Base-by-base conservation (phyloP, 2,797 vertebrate genomes). In the Catharus ustulatus region DNA sequence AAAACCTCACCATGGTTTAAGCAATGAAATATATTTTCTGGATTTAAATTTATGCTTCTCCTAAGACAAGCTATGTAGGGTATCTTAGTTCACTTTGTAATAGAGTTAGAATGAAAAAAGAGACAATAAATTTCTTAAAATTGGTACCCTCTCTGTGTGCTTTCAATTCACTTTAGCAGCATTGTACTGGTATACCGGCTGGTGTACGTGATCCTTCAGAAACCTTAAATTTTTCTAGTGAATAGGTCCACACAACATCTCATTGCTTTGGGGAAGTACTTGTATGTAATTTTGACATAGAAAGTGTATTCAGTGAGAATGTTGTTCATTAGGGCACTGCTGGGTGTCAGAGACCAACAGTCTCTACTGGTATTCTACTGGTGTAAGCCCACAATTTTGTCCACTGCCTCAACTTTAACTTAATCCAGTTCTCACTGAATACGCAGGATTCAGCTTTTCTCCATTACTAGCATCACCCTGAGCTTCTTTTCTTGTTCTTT, bases 251-350 rank as follows among this genome's bases (percentile, higher is more conserved):
- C 64, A 74, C 27, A 22, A 59, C 3, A 16, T 29, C 7, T 59
- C 18, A 52, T 72, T 5, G 0, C 8, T 72, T 76, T 61, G 16
- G 15, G 10, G 40, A 20, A 34, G 46, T 92, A 74, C 19, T 64
- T 49, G 23, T 58, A 23, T 27, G 19, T 51, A 40, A 64, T 27
- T 27, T 16, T 80, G 34, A 30, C 32, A 21, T 1, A 43, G 27
- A 57, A 64, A 34, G 6, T 26, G 12, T 49, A 73, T 42, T 49
- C 23, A 54, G 36, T 40, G 45, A 72, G 77, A 76, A 72, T 2
- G 2, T 5, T 46, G 13, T 38, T 18, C 0, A 0, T 19, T 72
- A 43, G n/a, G 17, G 5, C 36, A 17, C 24, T 59, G 11, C 15
- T 49, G n/a, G 15, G 12, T 69, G 18, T 42, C 16, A 26, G 34